Evolutionary conservation across 2,888 invertebrate genomes (phyloP).

Genomic region (Hartigia nigra): DNA sequence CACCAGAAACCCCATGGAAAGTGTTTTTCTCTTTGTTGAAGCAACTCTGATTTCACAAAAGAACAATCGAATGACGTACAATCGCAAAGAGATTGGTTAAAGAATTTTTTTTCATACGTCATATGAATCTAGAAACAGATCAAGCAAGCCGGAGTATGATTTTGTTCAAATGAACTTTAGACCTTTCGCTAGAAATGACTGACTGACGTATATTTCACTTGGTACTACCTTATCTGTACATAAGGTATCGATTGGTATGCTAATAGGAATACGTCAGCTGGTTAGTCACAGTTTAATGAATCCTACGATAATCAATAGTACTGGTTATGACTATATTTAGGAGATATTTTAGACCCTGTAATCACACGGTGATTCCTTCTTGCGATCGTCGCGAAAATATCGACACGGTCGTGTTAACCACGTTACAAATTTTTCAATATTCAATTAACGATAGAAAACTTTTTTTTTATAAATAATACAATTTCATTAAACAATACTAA

Average conservation of each 20-base stretch:
- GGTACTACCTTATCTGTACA: neutral
- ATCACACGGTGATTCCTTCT: neutral
- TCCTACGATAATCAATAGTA: slow-evolving; percentile 19
- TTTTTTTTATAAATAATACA: too few relatives aligned
- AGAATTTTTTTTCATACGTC: too few relatives aligned
- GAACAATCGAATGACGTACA: neutral
- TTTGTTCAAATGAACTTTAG: neutral
- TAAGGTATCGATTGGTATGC: neutral
- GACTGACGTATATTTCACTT: neutral
- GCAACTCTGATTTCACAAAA: neutral
- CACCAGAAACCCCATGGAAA: neutral
- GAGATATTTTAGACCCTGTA: neutral
- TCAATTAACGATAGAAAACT: too few relatives aligned
- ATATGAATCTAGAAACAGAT: neutral
- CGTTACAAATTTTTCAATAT: too few relatives aligned
- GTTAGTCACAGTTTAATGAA: slow-evolving; percentile 3
- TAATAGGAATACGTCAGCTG: neutral
- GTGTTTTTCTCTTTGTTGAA: neutral
- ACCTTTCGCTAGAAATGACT: neutral
- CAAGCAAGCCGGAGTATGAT: too few relatives aligned
- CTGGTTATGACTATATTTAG: neutral
- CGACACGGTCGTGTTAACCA: too few relatives aligned
- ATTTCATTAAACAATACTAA: too few relatives aligned
- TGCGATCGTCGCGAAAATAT: neutral
- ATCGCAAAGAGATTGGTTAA: neutral